These are phyloP conservation scores for Boleophthalmus pectinirostris DNA, from an alignment of 2,113 vertebrate genomes.

Conservation along the genomic window DNA sequence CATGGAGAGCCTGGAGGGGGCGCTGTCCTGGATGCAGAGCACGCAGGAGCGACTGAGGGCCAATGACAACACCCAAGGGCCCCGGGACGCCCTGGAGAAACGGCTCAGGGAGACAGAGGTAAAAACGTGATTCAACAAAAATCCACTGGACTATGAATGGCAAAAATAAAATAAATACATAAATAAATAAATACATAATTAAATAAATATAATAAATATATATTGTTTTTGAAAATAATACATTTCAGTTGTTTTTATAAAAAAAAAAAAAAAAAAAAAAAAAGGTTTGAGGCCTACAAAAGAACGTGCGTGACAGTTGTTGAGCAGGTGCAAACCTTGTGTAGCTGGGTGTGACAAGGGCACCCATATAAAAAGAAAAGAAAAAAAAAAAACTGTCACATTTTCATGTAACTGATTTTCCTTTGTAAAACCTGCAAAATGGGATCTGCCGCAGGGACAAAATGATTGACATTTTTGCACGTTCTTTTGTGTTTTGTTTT, in stretches of 20 bases:
- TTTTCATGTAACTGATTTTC: no score
- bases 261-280: no score
- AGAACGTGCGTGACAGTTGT: neutral
- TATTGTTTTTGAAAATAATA: no score
- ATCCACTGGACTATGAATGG: neutral
- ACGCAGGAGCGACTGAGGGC: conserved; percentile 84
- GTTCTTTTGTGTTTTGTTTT: neutral
- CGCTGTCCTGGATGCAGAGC: conserved; percentile 86
- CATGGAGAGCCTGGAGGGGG: conserved; percentile 80
- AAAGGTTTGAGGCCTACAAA: no score
- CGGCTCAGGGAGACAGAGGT: conserved; percentile 92
- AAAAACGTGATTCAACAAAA: conserved; percentile 9
- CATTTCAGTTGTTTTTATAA: no score
- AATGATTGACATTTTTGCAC: neutral
- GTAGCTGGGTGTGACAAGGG: neutral
- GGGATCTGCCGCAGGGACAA: neutral
- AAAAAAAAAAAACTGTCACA: neutral
- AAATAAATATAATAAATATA: no score
- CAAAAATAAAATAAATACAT: neutral
- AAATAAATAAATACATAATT: no score
- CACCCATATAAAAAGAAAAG: neutral
- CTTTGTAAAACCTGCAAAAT: neutral
- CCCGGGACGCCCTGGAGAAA: conserved; percentile 85
- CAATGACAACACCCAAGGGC: conserved; percentile 91
- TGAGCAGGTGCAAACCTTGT: neutral